phyloP scores from a whole-genome alignment of 1,140 invertebrate genomes.

The Cydia amplana region DNA sequence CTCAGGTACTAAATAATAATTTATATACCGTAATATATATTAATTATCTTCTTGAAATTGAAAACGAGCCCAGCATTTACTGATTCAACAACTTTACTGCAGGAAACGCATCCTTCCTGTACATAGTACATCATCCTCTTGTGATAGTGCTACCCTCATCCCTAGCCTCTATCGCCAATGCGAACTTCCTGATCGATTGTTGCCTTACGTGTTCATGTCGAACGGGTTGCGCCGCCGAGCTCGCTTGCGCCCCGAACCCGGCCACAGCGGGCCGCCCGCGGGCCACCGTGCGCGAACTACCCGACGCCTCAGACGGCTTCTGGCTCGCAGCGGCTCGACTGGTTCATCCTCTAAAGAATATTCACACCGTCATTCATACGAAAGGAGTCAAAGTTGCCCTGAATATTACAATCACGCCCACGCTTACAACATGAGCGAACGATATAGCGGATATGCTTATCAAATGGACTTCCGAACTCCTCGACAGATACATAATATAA shows the following conservation, averaged over 20 bases:
- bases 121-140: slow-evolving; percentile 52
- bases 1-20: slow-evolving; percentile 59
- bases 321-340: slow-evolving; percentile 53
- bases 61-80: slow-evolving; percentile 14
- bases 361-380: slow-evolving; percentile 43
- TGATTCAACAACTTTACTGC: slow-evolving; percentile 50
- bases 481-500: slow-evolving; percentile 32
- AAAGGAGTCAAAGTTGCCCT: slow-evolving; percentile 53
- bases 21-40: slow-evolving; percentile 7
- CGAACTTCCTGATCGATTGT: slow-evolving; percentile 36
- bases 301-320: slow-evolving; percentile 46
- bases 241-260: slow-evolving; percentile 36
- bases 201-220: slow-evolving; percentile 42
- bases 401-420: slow-evolving; percentile 49
- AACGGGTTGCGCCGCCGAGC: slow-evolving; percentile 40
- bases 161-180: slow-evolving; percentile 36
- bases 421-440: slow-evolving; percentile 56
- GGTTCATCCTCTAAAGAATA: slow-evolving; percentile 47
- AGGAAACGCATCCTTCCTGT: slow-evolving; percentile 45
- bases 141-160: slow-evolving; percentile 50
- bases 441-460: slow-evolving; percentile 51
- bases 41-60: slow-evolving; percentile 19
- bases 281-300: slow-evolving; percentile 41
- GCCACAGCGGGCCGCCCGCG: slow-evolving; percentile 15
- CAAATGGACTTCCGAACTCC: slow-evolving; percentile 41